Evolutionary conservation across 2,888 invertebrate genomes (phyloP).

Genomic region (Biston stratarius): DNA sequence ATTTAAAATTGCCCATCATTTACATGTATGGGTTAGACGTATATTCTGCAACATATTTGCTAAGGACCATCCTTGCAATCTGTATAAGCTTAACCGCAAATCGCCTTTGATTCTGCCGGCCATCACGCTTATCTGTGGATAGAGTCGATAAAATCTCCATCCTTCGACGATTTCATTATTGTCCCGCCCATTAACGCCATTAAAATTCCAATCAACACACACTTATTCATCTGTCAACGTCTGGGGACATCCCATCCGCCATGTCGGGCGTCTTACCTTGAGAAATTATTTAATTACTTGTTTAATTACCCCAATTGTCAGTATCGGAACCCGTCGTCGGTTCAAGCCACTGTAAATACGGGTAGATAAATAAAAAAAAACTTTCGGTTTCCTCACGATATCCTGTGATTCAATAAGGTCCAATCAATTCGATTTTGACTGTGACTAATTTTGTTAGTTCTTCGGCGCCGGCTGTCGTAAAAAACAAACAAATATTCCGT

Average conservation of each 20-base stretch:
- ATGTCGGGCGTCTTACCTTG: slow-evolving; percentile 65
- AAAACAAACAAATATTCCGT: slow-evolving; percentile 79
- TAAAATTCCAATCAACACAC: slow-evolving; percentile 83
- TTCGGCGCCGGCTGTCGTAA: slow-evolving; percentile 73
- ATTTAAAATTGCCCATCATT: slow-evolving; percentile 32
- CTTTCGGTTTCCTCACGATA: slow-evolving; percentile 53
- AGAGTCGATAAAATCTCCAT: slow-evolving; percentile 77
- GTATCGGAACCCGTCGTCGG: slow-evolving; percentile 28
- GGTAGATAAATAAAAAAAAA: slow-evolving; percentile 37
- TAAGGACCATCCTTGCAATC: slow-evolving; percentile 63
- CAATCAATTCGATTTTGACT: slow-evolving; percentile 67
- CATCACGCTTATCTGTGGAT: slow-evolving; percentile 76
- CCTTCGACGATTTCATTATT: slow-evolving; percentile 79
- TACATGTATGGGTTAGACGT: slow-evolving; percentile 23
- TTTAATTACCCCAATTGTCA: slow-evolving; percentile 63
- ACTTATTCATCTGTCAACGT: slow-evolving; percentile 82
- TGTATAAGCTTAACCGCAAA: slow-evolving; percentile 71
- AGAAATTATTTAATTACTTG: slow-evolving; percentile 71
- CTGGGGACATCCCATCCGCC: slow-evolving; percentile 56
- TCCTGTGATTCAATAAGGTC: slow-evolving; percentile 62
- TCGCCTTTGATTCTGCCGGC: slow-evolving; percentile 84
- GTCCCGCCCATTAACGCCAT: slow-evolving; percentile 84
- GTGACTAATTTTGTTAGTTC: slow-evolving; percentile 81
- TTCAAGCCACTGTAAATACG: slow-evolving; percentile 20
- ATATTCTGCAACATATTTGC: slow-evolving; percentile 30